These are phyloP conservation scores for Tribolium castaneum DNA, from an alignment of 1,140 invertebrate species.

Conservation along the genomic window DNA sequence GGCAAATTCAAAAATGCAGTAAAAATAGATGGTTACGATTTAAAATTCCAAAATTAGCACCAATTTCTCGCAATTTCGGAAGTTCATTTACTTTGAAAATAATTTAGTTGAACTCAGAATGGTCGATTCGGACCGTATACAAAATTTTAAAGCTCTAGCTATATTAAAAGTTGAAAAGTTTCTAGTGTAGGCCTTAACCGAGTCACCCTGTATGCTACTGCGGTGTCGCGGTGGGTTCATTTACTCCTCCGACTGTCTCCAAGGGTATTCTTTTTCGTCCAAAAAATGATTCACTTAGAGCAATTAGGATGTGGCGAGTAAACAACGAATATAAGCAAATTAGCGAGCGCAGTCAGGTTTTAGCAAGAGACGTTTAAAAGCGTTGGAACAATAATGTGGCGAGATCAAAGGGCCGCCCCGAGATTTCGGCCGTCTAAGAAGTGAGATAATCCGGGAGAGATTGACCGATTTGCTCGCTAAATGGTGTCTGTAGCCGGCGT, in stretches of 20 bases:
- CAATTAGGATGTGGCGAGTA: conserved; percentile 24
- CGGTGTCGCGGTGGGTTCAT: neutral
- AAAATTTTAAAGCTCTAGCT: too few species aligned
- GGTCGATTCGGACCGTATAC: too few species aligned
- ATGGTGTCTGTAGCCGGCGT: neutral
- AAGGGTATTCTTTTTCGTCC: neutral
- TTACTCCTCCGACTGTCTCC: neutral
- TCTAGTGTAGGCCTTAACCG: too few species aligned
- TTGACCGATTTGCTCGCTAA: conserved; percentile 31
- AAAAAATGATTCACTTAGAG: conserved; percentile 1
- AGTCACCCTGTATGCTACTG: too few species aligned
- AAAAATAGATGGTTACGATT: too few species aligned
- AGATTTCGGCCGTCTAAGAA: neutral
- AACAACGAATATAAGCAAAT: conserved; percentile 37
- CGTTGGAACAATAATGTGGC: conserved; percentile 15
- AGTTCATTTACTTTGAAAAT: too few species aligned
- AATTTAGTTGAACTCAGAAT: too few species aligned
- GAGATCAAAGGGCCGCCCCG: conserved; percentile 12
- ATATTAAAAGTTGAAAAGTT: too few species aligned
- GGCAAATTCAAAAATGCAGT: too few species aligned
- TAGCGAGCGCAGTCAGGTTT: neutral
- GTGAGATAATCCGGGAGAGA: neutral
- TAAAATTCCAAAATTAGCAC: too few species aligned
- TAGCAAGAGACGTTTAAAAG: conserved; percentile 32
- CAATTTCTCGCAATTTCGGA: too few species aligned